phyloP scores from a whole-genome alignment of 1,140 invertebrate genomes.

The Bacillus rossius region DNA sequence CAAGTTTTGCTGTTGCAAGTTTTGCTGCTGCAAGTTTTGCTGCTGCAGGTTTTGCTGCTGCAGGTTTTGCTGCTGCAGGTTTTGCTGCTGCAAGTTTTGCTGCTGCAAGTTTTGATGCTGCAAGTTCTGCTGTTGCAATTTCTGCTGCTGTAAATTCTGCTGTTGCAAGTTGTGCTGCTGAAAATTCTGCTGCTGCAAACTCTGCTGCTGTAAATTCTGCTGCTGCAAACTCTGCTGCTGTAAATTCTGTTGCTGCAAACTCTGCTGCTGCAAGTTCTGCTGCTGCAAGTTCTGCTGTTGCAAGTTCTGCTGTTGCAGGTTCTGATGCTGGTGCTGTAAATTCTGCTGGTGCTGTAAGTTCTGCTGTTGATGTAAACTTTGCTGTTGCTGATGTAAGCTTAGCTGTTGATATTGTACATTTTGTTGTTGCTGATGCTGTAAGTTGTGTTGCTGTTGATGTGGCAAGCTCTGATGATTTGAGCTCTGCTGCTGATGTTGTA shows the following conservation, averaged over 20 bases:
- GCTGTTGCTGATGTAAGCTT: background rate
- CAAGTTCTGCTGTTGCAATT: slow-evolving; percentile 7
- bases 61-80: background rate
- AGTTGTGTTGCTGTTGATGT: slow-evolving; percentile 12
- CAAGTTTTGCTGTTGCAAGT: slow-evolving; percentile 3
- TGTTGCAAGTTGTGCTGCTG: slow-evolving; percentile 35
- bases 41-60: background rate
- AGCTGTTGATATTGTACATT: background rate
- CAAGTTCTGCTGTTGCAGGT: slow-evolving; percentile 16
- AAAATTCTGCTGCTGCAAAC: slow-evolving; percentile 41
- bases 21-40: slow-evolving; percentile 19
- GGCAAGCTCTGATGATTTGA: slow-evolving; percentile 2
- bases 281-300: slow-evolving; percentile 1
- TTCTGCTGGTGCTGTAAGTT: too few species aligned
- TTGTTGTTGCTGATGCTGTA: slow-evolving; percentile 7
- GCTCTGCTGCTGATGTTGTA: slow-evolving; percentile 12
- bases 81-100: background rate
- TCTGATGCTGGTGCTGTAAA: too few species aligned
- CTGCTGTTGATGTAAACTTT: background rate
- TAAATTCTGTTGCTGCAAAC: background rate
- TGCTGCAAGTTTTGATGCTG: background rate
- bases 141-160: background rate
- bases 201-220: slow-evolving; percentile 18
- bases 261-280: slow-evolving; percentile 1
- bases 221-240: slow-evolving; percentile 7